Conservation (phyloP, 2,797 vertebrate genomes). For the Halcyon smyrnensis region DNA sequence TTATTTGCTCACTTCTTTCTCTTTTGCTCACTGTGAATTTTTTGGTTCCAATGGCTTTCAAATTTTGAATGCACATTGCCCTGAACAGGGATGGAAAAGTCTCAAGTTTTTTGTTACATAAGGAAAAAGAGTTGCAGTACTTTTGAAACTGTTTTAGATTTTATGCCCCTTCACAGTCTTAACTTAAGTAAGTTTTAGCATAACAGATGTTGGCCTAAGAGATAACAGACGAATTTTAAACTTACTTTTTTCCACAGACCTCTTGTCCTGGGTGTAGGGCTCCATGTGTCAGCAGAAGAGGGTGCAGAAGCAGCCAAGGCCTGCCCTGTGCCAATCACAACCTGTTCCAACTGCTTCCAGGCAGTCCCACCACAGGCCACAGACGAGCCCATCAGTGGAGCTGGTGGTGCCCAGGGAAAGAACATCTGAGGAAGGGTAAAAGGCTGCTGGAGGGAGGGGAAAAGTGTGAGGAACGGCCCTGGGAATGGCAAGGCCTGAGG, state of each 20-base stretch:
- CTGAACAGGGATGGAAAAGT: background rate
- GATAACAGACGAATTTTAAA: background rate
- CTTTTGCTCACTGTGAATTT: background rate
- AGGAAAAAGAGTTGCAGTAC: fast-evolving
- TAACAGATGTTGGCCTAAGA: background rate
- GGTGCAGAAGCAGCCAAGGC: background rate
- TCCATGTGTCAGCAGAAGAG: fast-evolving
- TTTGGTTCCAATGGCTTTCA: background rate
- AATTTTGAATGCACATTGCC: background rate
- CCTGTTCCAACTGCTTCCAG: fast-evolving
- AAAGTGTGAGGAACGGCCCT: background rate
- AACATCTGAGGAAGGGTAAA: background rate
- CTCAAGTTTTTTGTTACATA: background rate
- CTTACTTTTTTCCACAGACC: background rate
- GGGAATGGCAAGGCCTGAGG: background rate
- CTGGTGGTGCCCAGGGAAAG: background rate
- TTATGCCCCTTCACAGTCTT: background rate
- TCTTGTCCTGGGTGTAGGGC: fast-evolving
- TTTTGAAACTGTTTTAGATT: background rate
- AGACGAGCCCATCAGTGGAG: background rate
- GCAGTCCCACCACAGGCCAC: fast-evolving
- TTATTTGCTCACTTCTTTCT: background rate
- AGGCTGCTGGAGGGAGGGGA: fast-evolving
- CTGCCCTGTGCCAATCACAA: fast-evolving
- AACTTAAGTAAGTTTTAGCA: background rate